Evolutionary conservation across 2,888 invertebrate species (phyloP), one percentile per base, ranked within the genome.

Genomic region (Drosophila glabriapex): DNA sequence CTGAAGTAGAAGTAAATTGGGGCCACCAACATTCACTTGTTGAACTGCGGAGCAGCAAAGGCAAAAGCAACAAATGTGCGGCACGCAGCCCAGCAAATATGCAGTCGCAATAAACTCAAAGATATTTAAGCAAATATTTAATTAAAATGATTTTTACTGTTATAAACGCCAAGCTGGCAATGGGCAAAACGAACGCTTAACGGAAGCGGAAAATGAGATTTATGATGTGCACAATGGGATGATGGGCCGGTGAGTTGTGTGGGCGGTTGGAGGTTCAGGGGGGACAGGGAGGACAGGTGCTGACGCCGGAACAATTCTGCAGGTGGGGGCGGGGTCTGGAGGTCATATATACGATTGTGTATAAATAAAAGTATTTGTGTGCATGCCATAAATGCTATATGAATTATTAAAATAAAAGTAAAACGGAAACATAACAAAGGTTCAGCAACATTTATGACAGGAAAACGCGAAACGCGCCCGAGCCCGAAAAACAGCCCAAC

Each of bases 201-300:
- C 89, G 88, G 91, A 88, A 88, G 72, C 89, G 89, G 89, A 84
- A 90, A 88, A 90, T 84, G 89, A 90, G 88, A 88, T 88, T 88
- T 88, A 88, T 90, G 91, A 89, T 79, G 80, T 86, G 79, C 56
- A 81, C 82, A 80, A 83, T 83, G 84, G 73, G 43, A 7, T 50
- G 50, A 50, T 25, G 28, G 28, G 28, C 16, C n/a, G 41, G 22
- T 29, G 22, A 37, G 12, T 37, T 37, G 31, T 28, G 50, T 22
- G 28, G 56, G n/a, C 46, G 31, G 68, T 37, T 2, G 43, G 29
- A 14, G 10, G 49, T 7, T 29, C 7, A 29, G 29, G 29, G 28
- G 6, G 29, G 29, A 1, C 6, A 7, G 29, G 2, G 31, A 29
- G 29, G 49, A 39, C 71, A 71, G 78, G 78, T 80, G 71, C 64